Percentiles rank a stretch among this genome's conserved stretches.
phyloP scores from a whole-genome alignment of 2,888 invertebrate genomes.

The Drosophila bunnanda region DNA sequence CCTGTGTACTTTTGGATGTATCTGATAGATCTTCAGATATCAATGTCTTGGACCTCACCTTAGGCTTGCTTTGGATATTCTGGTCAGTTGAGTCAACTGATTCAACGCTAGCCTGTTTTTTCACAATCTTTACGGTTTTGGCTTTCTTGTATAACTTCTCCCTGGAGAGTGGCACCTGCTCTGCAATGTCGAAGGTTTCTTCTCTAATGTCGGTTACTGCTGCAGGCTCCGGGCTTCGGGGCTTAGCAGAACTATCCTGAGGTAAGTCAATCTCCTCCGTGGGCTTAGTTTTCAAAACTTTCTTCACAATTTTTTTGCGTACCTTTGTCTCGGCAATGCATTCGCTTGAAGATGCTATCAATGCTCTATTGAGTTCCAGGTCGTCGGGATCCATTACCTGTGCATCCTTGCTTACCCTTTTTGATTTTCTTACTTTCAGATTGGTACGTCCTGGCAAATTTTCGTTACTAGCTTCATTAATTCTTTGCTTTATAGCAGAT shows the following conservation, averaged over 20 bases:
- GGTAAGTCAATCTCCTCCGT: not conserved
- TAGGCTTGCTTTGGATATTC: not conserved
- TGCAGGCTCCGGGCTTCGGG: not conserved
- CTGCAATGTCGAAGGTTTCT: not conserved
- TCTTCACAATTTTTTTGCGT: not conserved
- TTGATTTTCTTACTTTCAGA: not conserved
- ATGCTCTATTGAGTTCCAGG: not conserved
- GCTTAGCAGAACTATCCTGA: not conserved
- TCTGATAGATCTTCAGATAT: not conserved
- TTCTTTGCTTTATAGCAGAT: not conserved
- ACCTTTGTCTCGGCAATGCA: not conserved
- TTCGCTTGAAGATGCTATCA: not conserved
- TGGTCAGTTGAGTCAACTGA: not conserved
- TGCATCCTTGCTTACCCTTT: not conserved
- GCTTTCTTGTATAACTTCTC: slow-evolving; percentile 14
- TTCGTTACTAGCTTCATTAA: not conserved
- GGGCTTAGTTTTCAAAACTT: not conserved
- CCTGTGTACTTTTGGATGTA: not conserved
- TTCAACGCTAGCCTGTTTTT: not conserved
- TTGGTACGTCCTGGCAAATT: not conserved
- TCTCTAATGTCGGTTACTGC: rapidly evolving
- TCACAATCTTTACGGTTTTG: not conserved
- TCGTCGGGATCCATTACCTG: not conserved
- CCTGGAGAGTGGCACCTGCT: not conserved
- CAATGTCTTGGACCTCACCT: not conserved